Evolutionary conservation across 2,888 invertebrate genomes (phyloP), one percentile per base, ranked within the genome.

Genomic region (Hypolimnas misippus): DNA sequence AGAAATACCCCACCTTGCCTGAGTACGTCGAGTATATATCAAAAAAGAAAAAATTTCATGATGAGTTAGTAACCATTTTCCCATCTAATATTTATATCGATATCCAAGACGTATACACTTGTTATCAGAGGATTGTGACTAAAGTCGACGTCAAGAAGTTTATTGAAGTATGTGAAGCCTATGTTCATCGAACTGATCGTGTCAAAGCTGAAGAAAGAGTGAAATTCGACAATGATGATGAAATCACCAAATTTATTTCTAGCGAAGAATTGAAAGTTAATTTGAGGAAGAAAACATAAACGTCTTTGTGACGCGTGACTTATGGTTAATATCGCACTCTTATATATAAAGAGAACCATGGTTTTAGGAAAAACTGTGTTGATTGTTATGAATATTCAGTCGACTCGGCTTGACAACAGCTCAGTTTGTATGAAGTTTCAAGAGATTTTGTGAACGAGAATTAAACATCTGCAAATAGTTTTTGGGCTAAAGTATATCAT

Each of bases 131-230:
- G 7, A 10, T 67, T 19, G 29, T 62, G 25, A 44, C 21, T 5
- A 62, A 67, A 14, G 68, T 73, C 3, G 67, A 65, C 2, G 68
- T 70, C 3, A 55, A 19, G 5, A 12, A 66, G 38, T 75, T 74
- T 54, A 65, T 74, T 51, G 33, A 62, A 2, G 67, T 70, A 8
- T 44, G 54, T 17, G 69, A 70, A 53, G 40, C 3, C 12, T 65
- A 65, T 46, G 67, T 66, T 7, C 62, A n/a, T 46, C 68, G 75
- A 54, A 21, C 38, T 54, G 64, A 70, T 51, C 71, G 76, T 33
- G 62, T 76, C 21, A 73, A 73, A 68, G 71, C 67, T 0, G 76
- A 76, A 71, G 65, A 66, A 33, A 53, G 33, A 58, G 50, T 69
- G 19, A 66, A 68, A 10, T 73, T 73, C 31, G 58, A 44, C 29